Conservation (phyloP, 2,113 vertebrate species). For the Phalacrocorax carbo region DNA sequence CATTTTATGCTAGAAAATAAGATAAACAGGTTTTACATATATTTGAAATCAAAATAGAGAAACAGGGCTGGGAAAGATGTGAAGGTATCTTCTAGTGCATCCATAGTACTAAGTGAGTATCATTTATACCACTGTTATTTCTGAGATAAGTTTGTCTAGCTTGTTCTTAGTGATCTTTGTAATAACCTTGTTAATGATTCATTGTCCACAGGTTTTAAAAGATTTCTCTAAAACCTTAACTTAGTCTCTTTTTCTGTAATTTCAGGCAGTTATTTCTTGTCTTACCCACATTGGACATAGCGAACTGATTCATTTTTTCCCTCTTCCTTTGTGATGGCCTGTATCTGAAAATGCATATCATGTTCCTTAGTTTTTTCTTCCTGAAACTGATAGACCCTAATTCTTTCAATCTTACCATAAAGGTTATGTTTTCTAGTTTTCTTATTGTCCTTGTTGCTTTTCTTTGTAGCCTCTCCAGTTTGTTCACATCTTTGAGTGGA, state of each 20-base stretch:
- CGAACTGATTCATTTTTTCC: not conserved
- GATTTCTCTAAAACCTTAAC: not conserved
- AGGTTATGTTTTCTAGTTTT: not conserved
- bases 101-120: not conserved
- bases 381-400: not conserved
- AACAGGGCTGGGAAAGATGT: not conserved
- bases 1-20: not conserved
- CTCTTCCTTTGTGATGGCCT: not conserved
- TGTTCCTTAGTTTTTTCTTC: not conserved
- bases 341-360: not conserved
- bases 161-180: not conserved
- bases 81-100: not conserved
- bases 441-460: not conserved
- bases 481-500: not conserved
- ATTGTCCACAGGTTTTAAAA: not conserved
- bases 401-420: not conserved
- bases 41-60: not conserved
- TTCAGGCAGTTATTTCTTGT: not conserved
- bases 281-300: not conserved
- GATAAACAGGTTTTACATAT: not conserved
- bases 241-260: not conserved
- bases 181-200: not conserved
- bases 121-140: not conserved
- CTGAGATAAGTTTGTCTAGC: not conserved
- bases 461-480: slow-evolving; percentile 5